Percentiles rank a stretch among this genome's conserved stretches.
phyloP scores from a whole-genome alignment of 1,140 invertebrate species.

The Lithobius niger region DNA sequence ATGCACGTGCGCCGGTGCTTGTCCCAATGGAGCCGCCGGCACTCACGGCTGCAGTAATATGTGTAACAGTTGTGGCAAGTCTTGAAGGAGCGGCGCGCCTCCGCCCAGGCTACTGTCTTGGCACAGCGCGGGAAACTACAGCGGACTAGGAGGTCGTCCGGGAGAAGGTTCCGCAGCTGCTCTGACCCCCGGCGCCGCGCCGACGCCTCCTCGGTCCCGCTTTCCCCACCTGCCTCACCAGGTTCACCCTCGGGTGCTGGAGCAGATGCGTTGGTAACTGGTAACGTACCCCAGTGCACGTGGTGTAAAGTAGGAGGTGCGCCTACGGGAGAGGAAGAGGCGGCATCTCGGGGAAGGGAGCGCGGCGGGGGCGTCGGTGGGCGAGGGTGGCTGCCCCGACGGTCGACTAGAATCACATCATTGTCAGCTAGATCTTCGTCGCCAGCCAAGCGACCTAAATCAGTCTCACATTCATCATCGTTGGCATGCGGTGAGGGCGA shows the following conservation, averaged over 20 bases:
- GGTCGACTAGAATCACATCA: background rate
- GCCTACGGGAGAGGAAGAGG: background rate
- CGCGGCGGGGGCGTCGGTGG: background rate
- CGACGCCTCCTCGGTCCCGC: background rate
- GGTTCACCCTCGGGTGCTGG: background rate
- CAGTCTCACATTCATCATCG: background rate
- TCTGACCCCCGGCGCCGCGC: background rate
- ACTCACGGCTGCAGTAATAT: slow-evolving; percentile 54
- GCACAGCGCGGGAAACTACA: slow-evolving; percentile 30
- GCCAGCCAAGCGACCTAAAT: background rate
- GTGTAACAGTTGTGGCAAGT: slow-evolving; percentile 89
- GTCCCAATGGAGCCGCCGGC: slow-evolving; percentile 76
- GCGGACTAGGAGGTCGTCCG: slow-evolving; percentile 25
- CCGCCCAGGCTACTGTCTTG: slow-evolving; percentile 25
- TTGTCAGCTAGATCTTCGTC: background rate
- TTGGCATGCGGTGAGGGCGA: background rate
- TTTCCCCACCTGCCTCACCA: background rate
- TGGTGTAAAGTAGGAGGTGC: background rate
- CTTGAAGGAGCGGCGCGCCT: slow-evolving; percentile 48
- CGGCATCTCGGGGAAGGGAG: background rate
- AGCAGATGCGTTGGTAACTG: background rate
- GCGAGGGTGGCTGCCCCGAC: too few relatives aligned
- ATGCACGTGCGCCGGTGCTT: slow-evolving; percentile 78
- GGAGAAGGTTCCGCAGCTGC: slow-evolving; percentile 2
- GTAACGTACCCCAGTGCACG: background rate